Base-by-base conservation (phyloP, 2,113 vertebrate species). In the Athene noctua region DNA sequence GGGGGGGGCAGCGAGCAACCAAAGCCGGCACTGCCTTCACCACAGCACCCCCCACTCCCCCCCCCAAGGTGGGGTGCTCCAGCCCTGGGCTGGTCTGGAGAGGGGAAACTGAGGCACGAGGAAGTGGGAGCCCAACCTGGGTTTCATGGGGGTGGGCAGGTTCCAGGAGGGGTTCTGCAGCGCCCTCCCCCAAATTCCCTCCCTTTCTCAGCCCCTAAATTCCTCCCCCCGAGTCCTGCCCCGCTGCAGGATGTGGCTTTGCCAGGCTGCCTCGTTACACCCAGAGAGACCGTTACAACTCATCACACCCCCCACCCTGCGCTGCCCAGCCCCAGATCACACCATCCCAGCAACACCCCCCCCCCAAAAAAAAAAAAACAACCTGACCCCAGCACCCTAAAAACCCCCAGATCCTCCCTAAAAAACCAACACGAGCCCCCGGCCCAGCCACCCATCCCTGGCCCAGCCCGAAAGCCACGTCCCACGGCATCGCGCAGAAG, bases 201-300 rank as follows among this genome's bases (percentile, higher is more conserved):
- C n/a, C 47, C 29, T 52, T 80, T 54, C 40, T 34, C 49, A 63
- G 65, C 20, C 26, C 46, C 40, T 36, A 19, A 20, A 92, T 79
- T 86, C 81, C 61, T 70, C 72, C 79, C 71, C 47, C 29, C 44
- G 3, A 30, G 29, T 62, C 86, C 47, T 75, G 30, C 73, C 13
- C 3, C 7, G 27, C 68, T 73, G 65, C 90, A 70, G 90, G 87
- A 93, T 94, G 93, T 86, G 93, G 80, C 75, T 91, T 93, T 79
- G 83, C 88, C 88, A 85, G 58, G 61, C 29, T 46, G 73, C 84
- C 65, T 86, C 36, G 11, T 40, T 82, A 68, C 51, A 18, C 51
- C 47, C n/a, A 55, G 82, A 20, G 74, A 92, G 74, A 34, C 27
- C 1, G 30, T 65, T 92, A 68, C 21, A 88, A 68, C 42, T 68